Evolutionary conservation across 2,113 vertebrate species (phyloP).

Genomic region (Tachycineta bicolor): DNA sequence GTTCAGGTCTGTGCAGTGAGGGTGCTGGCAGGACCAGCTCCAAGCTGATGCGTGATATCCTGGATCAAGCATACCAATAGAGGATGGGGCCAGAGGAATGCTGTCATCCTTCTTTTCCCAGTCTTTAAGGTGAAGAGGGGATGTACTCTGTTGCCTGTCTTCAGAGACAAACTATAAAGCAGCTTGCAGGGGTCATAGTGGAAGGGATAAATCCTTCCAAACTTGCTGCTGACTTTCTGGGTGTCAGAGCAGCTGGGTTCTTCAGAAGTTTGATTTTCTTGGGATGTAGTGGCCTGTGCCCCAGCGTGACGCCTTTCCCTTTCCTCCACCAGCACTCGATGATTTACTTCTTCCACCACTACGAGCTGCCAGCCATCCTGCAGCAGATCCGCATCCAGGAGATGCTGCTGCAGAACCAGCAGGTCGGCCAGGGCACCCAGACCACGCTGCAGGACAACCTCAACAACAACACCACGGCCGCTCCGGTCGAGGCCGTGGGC

Average conservation of each 20-base stretch:
- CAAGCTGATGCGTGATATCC: background rate
- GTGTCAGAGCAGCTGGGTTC: background rate
- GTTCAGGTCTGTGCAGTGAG: background rate
- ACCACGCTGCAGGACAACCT: slow-evolving; percentile 91
- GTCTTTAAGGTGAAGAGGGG: background rate
- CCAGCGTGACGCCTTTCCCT: background rate
- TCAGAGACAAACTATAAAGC: background rate
- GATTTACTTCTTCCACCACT: slow-evolving; percentile 99
- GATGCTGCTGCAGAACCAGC: slow-evolving; percentile 94
- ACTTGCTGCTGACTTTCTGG: background rate
- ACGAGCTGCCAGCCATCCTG: slow-evolving; percentile 94
- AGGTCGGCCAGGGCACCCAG: slow-evolving; percentile 86
- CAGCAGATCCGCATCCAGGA: slow-evolving; percentile 98
- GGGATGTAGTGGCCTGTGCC: background rate
- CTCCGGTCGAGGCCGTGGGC: rapidly evolving
- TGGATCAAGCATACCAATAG: background rate
- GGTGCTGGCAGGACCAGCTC: background rate
- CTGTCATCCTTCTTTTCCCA: background rate
- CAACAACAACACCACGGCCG: slow-evolving; percentile 86
- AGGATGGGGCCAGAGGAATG: background rate
- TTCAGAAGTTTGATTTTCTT: background rate
- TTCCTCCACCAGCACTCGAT: slow-evolving; percentile 87
- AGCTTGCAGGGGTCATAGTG: background rate
- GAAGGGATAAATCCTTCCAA: background rate
- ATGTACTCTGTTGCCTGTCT: background rate